Conservation (phyloP, 2,113 vertebrate genomes). For the Arizona elegans region DNA sequence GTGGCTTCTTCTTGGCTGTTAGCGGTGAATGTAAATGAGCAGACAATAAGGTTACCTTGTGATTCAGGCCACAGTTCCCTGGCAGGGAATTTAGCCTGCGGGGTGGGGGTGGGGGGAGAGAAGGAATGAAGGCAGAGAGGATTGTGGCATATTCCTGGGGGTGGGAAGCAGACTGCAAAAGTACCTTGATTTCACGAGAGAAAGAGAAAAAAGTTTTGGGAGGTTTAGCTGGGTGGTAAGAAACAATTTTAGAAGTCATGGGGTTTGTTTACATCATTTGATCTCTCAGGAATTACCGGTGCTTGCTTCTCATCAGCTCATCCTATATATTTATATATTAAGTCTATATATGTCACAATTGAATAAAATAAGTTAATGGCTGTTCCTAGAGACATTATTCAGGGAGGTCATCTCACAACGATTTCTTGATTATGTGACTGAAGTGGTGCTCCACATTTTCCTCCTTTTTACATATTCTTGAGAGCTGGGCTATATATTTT, state of each 20-base stretch:
- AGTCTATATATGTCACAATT: neutral
- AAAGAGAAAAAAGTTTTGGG: neutral
- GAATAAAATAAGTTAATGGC: neutral
- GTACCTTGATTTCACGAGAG: neutral
- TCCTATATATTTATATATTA: neutral
- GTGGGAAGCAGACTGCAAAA: neutral
- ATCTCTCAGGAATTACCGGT: neutral
- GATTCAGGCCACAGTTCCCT: neutral
- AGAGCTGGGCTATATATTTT: neutral
- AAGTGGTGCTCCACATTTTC: neutral
- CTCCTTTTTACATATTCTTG: neutral
- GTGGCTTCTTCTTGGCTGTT: neutral
- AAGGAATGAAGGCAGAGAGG: neutral
- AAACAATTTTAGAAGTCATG: neutral
- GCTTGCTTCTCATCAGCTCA: neutral
- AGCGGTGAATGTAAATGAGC: neutral
- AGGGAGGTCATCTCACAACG: neutral
- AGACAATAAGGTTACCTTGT: neutral
- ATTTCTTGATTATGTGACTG: neutral
- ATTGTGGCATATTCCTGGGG: neutral
- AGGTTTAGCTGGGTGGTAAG: neutral
- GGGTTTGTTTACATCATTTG: neutral
- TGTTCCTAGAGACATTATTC: neutral
- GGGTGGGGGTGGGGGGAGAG: too few species aligned
- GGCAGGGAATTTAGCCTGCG: neutral